Conservation (phyloP, 2,113 vertebrate genomes). For the Caranx melampygus region DNA sequence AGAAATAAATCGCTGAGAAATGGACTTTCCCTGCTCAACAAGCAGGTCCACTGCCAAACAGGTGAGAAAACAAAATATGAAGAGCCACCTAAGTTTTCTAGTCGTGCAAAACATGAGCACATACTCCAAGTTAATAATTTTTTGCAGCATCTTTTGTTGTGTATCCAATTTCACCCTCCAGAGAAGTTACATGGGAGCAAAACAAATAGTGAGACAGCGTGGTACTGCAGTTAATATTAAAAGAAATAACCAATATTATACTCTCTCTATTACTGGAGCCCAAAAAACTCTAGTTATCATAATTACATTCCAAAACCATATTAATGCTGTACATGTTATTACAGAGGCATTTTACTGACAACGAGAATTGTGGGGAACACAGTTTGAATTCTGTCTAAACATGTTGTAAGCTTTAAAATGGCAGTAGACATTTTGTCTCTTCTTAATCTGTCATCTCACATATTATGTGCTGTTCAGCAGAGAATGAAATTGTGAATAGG, state of each 20-base stretch:
- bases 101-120: constrained; percentile 12
- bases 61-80: constrained; percentile 29
- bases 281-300: neutral
- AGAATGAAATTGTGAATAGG: neutral
- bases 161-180: constrained; percentile 27
- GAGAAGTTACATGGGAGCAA: constrained; percentile 20
- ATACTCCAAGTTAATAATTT: neutral
- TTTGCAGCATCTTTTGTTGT: constrained; percentile 31
- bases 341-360: neutral
- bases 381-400: neutral
- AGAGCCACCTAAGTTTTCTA: neutral
- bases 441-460: constrained; percentile 3
- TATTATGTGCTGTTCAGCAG: neutral
- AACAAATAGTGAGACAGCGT: neutral
- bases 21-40: constrained; percentile 48
- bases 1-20: constrained; percentile 66
- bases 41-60: constrained; percentile 7
- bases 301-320: neutral
- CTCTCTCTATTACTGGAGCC: neutral
- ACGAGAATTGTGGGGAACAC: neutral
- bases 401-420: neutral
- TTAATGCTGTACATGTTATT: neutral
- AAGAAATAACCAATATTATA: neutral
- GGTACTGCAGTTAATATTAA: constrained; percentile 12
- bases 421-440: neutral